A percentile compares a stretch with the other conserved stretches of the same genome.
These are phyloP conservation scores for Ptiloglossa arizonensis DNA, from an alignment of 1,140 invertebrate genomes.

Conservation along the genomic window DNA sequence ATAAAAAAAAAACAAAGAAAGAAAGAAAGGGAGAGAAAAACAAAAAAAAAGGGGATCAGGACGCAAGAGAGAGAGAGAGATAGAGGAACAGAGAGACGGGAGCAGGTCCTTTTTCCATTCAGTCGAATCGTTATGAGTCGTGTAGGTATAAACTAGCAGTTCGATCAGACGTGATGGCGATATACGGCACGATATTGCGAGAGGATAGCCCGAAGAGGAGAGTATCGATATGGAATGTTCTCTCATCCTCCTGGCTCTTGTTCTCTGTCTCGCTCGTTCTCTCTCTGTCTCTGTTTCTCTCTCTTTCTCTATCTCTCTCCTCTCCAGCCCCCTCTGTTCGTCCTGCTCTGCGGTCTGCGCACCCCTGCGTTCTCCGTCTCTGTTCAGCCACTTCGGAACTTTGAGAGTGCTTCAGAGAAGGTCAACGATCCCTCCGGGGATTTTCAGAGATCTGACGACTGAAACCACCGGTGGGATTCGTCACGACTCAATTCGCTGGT, in stretches of 20 bases:
- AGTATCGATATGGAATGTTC: constrained; percentile 71
- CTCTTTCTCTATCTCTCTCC: too few species aligned
- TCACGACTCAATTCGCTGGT: constrained; percentile 66
- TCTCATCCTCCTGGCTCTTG: constrained; percentile 47
- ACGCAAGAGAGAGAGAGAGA: background rate
- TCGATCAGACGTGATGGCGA: constrained; percentile 68
- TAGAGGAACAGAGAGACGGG: background rate
- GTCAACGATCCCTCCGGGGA: constrained; percentile 70
- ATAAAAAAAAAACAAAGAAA: constrained; percentile 2
- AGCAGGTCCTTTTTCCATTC: constrained; percentile 40
- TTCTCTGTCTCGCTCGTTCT: constrained; percentile 15
- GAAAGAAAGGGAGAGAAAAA: background rate
- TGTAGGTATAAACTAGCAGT: constrained; percentile 70
- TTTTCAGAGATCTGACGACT: constrained; percentile 70
- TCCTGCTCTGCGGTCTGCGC: constrained; percentile 17
- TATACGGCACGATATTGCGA: constrained; percentile 71
- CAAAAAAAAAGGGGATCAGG: constrained; percentile 2
- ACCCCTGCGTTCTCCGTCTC: constrained; percentile 34
- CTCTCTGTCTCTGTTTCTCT: too few species aligned
- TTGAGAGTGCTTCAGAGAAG: constrained; percentile 60
- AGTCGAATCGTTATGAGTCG: constrained; percentile 65
- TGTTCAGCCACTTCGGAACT: constrained; percentile 63
- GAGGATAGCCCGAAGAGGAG: constrained; percentile 64
- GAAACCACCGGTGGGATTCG: constrained; percentile 67
- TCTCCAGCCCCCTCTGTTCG: too few species aligned